Evolutionary conservation across 92 coral and sea anemone species (phyloP).

Genomic region (Desmophyllum pertusum): DNA sequence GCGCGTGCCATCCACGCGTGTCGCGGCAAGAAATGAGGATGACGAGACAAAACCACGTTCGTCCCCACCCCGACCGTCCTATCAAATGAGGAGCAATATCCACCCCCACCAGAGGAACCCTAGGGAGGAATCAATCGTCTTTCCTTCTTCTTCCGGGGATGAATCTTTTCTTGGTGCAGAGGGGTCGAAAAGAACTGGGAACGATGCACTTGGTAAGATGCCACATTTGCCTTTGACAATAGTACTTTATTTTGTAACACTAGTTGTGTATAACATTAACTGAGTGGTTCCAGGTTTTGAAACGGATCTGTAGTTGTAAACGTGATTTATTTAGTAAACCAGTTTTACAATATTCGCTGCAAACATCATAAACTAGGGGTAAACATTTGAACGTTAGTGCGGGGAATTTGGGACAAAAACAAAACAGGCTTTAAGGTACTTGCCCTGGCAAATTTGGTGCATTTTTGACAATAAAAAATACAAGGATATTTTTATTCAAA

Average conservation of each 20-base stretch:
- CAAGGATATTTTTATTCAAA: too few species aligned
- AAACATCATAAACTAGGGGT: background rate
- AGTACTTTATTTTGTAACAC: background rate
- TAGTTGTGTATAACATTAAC: background rate
- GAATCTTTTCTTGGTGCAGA: slow-evolving; percentile 27
- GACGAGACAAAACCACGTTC: slow-evolving; percentile 63
- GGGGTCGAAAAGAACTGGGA: background rate
- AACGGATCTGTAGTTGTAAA: background rate
- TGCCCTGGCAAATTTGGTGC: too few species aligned
- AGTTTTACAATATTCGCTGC: background rate
- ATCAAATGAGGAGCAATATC: slow-evolving; percentile 36
- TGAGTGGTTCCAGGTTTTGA: background rate
- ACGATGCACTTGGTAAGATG: slow-evolving; percentile 15
- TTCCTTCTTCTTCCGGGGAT: slow-evolving; percentile 74
- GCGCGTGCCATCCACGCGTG: slow-evolving; percentile 14
- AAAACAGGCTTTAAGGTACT: too few species aligned
- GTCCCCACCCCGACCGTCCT: slow-evolving; percentile 58
- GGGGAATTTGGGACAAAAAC: too few species aligned
- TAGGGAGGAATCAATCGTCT: slow-evolving; percentile 67
- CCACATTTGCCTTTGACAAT: background rate
- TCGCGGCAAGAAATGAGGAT: slow-evolving; percentile 4
- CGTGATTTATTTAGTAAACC: background rate
- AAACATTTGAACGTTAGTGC: too few species aligned
- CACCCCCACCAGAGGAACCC: slow-evolving; percentile 62
- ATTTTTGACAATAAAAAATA: too few species aligned